Evolutionary conservation across 2,797 vertebrate species (phyloP).

Genomic region (Melanogrammus aeglefinus): DNA sequence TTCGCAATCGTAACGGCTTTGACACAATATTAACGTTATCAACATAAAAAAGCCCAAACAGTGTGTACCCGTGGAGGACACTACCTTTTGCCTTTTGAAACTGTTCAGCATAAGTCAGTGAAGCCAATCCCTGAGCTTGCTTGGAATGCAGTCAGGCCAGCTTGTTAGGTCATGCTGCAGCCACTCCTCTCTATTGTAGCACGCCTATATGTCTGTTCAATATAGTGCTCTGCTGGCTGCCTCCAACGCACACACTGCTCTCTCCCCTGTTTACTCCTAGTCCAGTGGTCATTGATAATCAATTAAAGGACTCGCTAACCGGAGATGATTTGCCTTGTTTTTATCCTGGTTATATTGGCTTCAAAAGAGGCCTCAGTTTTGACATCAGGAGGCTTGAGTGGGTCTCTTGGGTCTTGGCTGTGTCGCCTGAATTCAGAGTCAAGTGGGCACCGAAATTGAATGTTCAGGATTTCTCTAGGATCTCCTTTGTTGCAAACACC

Average conservation of each 20-base stretch:
- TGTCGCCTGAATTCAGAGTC: neutral
- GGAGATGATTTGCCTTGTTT: constrained; percentile 15
- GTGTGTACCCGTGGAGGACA: neutral
- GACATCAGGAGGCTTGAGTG: neutral
- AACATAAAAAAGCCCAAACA: neutral
- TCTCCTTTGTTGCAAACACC: constrained; percentile 9
- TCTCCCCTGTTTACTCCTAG: constrained; percentile 19
- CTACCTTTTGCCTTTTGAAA: constrained; percentile 18
- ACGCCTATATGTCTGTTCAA: constrained; percentile 26
- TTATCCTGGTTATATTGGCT: neutral
- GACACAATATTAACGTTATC: neutral
- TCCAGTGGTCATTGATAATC: constrained; percentile 29
- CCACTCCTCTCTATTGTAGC: constrained; percentile 52
- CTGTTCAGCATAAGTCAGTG: constrained; percentile 35
- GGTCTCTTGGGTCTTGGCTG: neutral
- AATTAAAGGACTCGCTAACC: constrained; percentile 30
- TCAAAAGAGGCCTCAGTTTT: neutral
- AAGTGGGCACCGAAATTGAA: constrained; percentile 1
- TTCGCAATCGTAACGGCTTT: neutral
- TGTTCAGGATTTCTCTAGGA: constrained; percentile 26
- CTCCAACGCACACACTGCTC: constrained; percentile 20
- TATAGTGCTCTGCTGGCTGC: constrained; percentile 7
- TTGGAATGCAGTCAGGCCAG: constrained; percentile 65
- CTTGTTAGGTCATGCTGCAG: constrained; percentile 51
- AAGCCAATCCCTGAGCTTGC: constrained; percentile 34